phyloP scores from a whole-genome alignment of 2,797 vertebrate species.

The Pipistrellus pygmaeus region DNA sequence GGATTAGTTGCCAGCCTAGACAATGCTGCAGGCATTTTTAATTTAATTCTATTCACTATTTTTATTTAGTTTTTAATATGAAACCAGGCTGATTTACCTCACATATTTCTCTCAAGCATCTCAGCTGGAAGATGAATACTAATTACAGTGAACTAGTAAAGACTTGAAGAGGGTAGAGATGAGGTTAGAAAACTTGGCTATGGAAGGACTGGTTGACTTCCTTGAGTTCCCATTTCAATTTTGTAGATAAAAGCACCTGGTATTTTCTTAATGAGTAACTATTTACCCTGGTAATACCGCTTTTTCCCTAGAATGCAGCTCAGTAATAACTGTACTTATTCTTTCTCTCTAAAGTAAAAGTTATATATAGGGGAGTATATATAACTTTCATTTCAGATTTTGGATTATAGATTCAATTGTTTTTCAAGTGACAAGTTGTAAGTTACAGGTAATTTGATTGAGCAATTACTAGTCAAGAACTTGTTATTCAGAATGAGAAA shows the following conservation, averaged over 20 bases:
- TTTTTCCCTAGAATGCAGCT: background rate
- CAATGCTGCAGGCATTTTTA: background rate
- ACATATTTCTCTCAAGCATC: background rate
- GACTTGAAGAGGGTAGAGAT: background rate
- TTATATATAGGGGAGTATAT: background rate
- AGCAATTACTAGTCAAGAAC: background rate
- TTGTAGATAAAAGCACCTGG: background rate
- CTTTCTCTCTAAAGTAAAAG: background rate
- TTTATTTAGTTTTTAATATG: constrained; percentile 17
- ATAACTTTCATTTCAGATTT: background rate
- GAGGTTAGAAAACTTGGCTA: background rate
- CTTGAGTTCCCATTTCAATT: no score
- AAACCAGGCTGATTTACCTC: background rate
- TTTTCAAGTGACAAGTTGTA: background rate
- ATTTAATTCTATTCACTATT: constrained; percentile 25
- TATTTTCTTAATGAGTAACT: background rate
- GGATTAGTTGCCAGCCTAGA: background rate
- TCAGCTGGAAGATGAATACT: background rate
- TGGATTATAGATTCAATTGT: background rate
- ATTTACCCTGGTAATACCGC: background rate
- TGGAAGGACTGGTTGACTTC: background rate
- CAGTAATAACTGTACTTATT: background rate
- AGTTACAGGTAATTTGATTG: background rate
- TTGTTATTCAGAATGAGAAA: constrained; percentile 36
- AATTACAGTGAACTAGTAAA: background rate